Percentiles rank a stretch among this genome's conserved stretches.
Evolutionary conservation across 1,140 invertebrate species (phyloP).

Genomic region (Maniola jurtina): DNA sequence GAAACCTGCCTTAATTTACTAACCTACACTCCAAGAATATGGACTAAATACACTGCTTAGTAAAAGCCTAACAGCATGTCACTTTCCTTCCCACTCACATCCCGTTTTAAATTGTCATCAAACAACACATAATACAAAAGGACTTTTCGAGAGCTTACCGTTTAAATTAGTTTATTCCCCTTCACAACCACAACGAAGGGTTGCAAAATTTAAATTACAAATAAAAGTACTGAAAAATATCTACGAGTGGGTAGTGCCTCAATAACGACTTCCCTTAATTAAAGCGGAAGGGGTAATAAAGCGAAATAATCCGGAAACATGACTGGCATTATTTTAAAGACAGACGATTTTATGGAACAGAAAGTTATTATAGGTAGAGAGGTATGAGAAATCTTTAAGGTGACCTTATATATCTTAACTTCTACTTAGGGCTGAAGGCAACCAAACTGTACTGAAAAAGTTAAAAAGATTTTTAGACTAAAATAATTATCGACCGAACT

Average conservation of each 20-base stretch:
- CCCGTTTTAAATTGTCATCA: constrained; percentile 58
- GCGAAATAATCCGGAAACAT: constrained; percentile 73
- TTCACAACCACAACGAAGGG: constrained; percentile 65
- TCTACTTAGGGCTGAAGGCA: too few relatives aligned
- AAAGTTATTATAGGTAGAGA: too few relatives aligned
- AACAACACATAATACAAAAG: constrained; percentile 69
- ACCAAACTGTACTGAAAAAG: constrained; percentile 50
- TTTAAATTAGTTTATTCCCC: constrained; percentile 77
- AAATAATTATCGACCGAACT: constrained; percentile 1
- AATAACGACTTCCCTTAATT: constrained; percentile 78
- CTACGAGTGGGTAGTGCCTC: constrained; percentile 73
- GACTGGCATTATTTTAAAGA: constrained; percentile 43
- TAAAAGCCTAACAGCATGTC: neutral
- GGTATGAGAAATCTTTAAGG: too few relatives aligned
- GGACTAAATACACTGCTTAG: too few relatives aligned
- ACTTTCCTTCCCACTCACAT: constrained; percentile 25
- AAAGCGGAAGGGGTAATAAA: constrained; percentile 77
- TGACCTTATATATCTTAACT: too few relatives aligned
- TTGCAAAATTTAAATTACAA: constrained; percentile 79
- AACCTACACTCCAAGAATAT: too few relatives aligned
- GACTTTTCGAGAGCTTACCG: constrained; percentile 72
- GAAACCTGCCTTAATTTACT: too few relatives aligned
- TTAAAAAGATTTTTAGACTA: neutral
- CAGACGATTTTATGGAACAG: too few relatives aligned
- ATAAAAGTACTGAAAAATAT: constrained; percentile 79